Evolutionary conservation across 2,888 invertebrate genomes (phyloP).

Genomic region (Andrena minutula): DNA sequence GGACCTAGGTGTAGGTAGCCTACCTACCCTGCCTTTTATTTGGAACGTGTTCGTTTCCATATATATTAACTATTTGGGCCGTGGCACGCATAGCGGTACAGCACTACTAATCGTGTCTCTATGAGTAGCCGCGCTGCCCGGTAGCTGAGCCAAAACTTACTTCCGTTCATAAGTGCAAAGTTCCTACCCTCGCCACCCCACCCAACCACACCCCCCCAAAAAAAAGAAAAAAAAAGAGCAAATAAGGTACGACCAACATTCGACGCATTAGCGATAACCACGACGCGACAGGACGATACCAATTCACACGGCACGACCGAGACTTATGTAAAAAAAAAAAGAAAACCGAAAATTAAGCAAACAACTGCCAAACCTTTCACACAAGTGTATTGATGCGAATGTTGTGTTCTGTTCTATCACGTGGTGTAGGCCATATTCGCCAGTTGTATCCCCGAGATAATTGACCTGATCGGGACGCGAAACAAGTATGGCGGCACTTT

Average conservation of each 20-base stretch:
- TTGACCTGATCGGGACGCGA: constrained; percentile 99
- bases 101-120: constrained; percentile 83
- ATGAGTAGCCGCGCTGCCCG: constrained; percentile 79
- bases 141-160: constrained; percentile 78
- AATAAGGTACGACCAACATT: constrained; percentile 40
- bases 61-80: constrained; percentile 71
- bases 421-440: constrained; percentile 99
- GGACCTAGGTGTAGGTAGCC: constrained; percentile 81
- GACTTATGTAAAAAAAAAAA: constrained; percentile 31
- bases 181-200: constrained; percentile 60
- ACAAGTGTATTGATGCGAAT: constrained; percentile 84
- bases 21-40: constrained; percentile 77
- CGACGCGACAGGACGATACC: constrained; percentile 54
- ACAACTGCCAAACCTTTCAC: constrained; percentile 75
- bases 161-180: constrained; percentile 67
- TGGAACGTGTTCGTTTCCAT: constrained; percentile 73
- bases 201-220: constrained; percentile 41
- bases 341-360: constrained; percentile 47
- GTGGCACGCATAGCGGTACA: constrained; percentile 82
- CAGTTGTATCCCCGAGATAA: constrained; percentile 99
- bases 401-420: constrained; percentile 84
- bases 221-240: constrained; percentile 27
- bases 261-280: constrained; percentile 43
- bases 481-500: constrained; percentile 99
- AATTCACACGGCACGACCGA: constrained; percentile 28